These are phyloP conservation scores for Chironomus riparius DNA, from an alignment of 2,888 invertebrate species.

Conservation along the genomic window DNA sequence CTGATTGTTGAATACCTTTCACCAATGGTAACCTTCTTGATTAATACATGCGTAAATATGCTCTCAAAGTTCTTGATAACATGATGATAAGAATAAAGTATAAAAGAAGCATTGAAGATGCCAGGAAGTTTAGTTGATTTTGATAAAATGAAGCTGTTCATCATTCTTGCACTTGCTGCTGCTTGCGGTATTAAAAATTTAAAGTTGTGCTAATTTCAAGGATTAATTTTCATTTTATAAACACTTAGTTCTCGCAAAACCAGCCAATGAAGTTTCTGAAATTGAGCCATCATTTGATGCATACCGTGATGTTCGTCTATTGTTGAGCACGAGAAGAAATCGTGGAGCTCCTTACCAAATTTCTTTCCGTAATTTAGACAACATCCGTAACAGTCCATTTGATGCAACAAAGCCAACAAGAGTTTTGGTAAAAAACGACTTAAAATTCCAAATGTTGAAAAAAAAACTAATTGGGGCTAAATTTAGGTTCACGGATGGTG, in stretches of 20 bases:
- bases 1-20: too few relatives aligned
- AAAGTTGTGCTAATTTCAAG: not conserved
- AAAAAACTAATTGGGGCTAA: not conserved
- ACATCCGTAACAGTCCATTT: not conserved
- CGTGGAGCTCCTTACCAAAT: not conserved
- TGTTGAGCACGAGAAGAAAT: conserved; percentile 4
- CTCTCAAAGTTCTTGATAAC: too few relatives aligned
- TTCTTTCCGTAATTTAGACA: not conserved
- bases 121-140: too few relatives aligned
- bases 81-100: too few relatives aligned
- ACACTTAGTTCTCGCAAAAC: not conserved
- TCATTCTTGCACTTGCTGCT: not conserved
- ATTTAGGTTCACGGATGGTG: not conserved
- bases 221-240: too few relatives aligned
- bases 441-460: not conserved
- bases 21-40: too few relatives aligned
- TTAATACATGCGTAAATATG: too few relatives aligned
- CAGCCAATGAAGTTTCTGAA: not conserved
- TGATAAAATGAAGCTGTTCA: not conserved
- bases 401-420: not conserved
- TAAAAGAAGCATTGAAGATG: too few relatives aligned
- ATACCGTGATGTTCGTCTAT: not conserved
- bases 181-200: not conserved
- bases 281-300: conserved; percentile 11
- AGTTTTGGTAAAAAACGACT: not conserved